These are phyloP conservation scores for Eira barbara DNA, from an alignment of 2,113 vertebrate species.

Conservation along the genomic window DNA sequence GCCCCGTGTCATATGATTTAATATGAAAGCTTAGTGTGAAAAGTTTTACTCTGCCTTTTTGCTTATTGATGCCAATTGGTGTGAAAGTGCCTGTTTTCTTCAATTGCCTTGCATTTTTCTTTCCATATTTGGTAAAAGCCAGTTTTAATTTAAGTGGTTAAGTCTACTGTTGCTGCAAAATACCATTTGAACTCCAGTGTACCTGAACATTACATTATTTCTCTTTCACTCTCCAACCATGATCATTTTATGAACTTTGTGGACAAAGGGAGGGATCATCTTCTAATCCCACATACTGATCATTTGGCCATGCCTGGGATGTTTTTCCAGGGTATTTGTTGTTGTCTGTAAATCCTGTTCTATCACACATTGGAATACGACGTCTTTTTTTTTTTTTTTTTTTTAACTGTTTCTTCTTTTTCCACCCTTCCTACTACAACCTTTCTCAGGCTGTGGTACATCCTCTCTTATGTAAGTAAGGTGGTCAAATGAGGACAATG, in stretches of 20 bases:
- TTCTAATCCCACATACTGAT: not conserved
- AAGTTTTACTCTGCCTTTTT: not conserved
- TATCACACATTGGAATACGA: not conserved
- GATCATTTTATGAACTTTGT: not conserved
- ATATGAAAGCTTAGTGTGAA: not conserved
- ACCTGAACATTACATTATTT: not conserved
- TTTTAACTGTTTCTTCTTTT: not conserved
- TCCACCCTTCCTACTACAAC: not conserved
- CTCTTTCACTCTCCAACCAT: not conserved
- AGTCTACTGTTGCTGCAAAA: not conserved
- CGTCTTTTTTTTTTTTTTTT: not conserved
- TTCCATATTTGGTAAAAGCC: not conserved
- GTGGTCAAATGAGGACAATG: not conserved
- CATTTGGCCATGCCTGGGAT: not conserved
- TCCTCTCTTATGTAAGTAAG: not conserved
- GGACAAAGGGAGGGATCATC: not conserved
- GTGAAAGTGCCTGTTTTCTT: not conserved
- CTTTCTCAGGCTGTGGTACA: not conserved
- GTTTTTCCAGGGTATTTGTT: not conserved
- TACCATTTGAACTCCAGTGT: not conserved
- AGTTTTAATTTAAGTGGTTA: not conserved
- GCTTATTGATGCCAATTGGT: not conserved
- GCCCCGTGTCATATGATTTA: not conserved
- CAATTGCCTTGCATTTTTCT: not conserved
- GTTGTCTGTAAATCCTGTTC: not conserved